A percentile compares a stretch with the other conserved stretches of the same genome.
Evolutionary conservation across 1,140 invertebrate species (phyloP).

Genomic region (Brachionus rotundiformis): DNA sequence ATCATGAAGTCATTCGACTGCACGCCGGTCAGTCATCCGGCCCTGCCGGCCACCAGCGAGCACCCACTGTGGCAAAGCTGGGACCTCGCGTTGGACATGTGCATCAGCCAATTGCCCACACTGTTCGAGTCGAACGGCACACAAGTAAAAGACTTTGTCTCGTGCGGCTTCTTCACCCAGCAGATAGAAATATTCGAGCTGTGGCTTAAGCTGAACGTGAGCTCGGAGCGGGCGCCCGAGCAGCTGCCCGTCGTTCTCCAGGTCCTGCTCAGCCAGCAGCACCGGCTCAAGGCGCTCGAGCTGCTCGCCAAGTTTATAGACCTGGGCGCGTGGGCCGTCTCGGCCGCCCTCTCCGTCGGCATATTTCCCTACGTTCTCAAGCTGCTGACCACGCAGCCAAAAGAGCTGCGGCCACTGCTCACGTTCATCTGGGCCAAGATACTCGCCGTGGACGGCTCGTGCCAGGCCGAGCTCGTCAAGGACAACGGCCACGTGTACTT

Average conservation of each 20-base stretch:
- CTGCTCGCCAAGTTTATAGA: slow-evolving; percentile 91
- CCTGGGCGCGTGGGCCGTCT: slow-evolving; percentile 93
- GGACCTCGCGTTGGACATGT: slow-evolving; percentile 92
- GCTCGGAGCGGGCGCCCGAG: slow-evolving; percentile 69
- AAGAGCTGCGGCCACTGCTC: slow-evolving; percentile 84
- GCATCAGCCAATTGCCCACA: slow-evolving; percentile 79
- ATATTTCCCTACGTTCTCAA: slow-evolving; percentile 99
- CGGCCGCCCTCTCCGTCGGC: slow-evolving; percentile 89
- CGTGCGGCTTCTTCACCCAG: slow-evolving; percentile 42
- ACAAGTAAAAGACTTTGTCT: not conserved
- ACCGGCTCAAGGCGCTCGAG: slow-evolving; percentile 88
- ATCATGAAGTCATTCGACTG: slow-evolving; percentile 95
- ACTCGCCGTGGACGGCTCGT: slow-evolving; percentile 89
- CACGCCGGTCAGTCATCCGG: slow-evolving; percentile 84
- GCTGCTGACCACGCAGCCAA: slow-evolving; percentile 78
- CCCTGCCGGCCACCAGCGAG: slow-evolving; percentile 78
- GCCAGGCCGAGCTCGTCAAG: slow-evolving; percentile 89
- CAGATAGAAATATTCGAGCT: slow-evolving; percentile 48
- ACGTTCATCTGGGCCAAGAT: slow-evolving; percentile 99
- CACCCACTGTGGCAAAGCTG: slow-evolving; percentile 79
- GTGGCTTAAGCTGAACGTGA: slow-evolving; percentile 30
- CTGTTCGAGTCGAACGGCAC: not conserved
- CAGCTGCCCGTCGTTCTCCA: slow-evolving; percentile 88
- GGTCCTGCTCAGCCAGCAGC: slow-evolving; percentile 92
- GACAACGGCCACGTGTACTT: slow-evolving; percentile 95